Base-by-base conservation (phyloP, 2,888 invertebrate species). In the Corythucha ciliata region DNA sequence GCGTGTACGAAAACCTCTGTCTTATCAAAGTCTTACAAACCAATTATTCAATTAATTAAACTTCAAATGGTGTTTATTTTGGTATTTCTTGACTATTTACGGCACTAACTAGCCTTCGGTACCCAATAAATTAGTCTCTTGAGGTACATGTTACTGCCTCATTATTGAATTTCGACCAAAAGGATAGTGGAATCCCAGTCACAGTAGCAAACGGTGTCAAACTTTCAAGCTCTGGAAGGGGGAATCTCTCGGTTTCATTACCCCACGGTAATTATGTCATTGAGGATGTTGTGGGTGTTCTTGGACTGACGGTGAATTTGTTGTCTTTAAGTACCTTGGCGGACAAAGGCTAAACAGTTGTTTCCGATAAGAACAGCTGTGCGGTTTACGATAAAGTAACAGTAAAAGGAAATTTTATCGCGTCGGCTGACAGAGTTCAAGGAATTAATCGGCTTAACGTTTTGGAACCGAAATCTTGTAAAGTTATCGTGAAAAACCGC, bases 371-470 rank as follows among this genome's bases (percentile, higher is more conserved):
- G 6, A 40, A 40, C 8, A 14, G 40, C 14, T 36, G 36, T 40
- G 18, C 22, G 40, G 24, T 40, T 40, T 21, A 21, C 22, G 40
- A 40, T 6, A 40, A 40, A 8, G 22, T 21, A 5, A 21, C 7
- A 10, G 40, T 40, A 24, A 40, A 40, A 40, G 40, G 40, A 8
- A 18, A 40, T 20, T 10, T 40, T 20, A 21, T 40, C 22, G 40
- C 40, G 22, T 40, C 40, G 24, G 40, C 40, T 20, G 18, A 21
- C 14, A 40, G 18, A 21, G 40, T 40, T 21, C 22, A 40, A 10
- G 40, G 40, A 18, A 40, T 40, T 21, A 21, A 40, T 40, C 40
- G 40, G 7, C 22, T 40, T 20, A 40, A 40, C 24, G 40, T 40
- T 40, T 40, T 20, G 40, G 24, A 40, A 20, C 10, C n/a, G n/a